Evolutionary conservation across 2,113 vertebrate genomes (phyloP).

Genomic region (Eleginops maclovinus): DNA sequence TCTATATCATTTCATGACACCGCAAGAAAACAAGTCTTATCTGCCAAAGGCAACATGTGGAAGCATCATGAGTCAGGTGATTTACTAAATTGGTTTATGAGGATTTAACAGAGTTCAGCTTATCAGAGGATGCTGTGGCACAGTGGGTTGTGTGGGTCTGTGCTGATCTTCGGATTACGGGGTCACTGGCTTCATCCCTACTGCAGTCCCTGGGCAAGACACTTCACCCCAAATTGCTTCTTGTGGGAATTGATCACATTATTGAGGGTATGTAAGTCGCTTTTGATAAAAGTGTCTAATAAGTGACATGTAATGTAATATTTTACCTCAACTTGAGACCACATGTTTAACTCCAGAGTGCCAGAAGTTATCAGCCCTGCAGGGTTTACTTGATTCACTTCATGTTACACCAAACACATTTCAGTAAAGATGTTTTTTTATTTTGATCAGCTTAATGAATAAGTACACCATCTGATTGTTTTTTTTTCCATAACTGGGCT

Average conservation of each 20-base stretch:
- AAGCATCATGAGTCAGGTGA: constrained; percentile 28
- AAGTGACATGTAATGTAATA: too few species aligned
- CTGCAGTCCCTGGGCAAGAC: too few species aligned
- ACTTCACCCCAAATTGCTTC: too few species aligned
- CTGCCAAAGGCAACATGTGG: background rate
- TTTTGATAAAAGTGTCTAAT: too few species aligned
- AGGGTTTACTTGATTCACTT: constrained; percentile 17
- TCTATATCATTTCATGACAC: constrained; percentile 11
- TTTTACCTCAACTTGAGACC: constrained; percentile 12
- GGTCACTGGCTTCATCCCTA: too few species aligned
- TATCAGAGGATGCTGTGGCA: too few species aligned
- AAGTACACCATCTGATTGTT: background rate
- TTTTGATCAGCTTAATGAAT: background rate
- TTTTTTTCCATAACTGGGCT: background rate
- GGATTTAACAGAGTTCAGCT: constrained; percentile 44
- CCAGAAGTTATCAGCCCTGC: constrained; percentile 14
- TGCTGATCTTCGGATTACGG: too few species aligned
- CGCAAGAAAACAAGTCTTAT: constrained; percentile 12
- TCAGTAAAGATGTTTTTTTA: background rate
- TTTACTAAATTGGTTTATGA: constrained; percentile 26
- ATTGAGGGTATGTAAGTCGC: too few species aligned
- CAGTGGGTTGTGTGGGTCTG: too few species aligned
- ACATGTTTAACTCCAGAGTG: constrained; percentile 26
- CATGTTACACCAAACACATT: background rate
- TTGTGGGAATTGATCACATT: too few species aligned